phyloP scores from a whole-genome alignment of 2,797 vertebrate genomes.

The Tolypeutes matacus region DNA sequence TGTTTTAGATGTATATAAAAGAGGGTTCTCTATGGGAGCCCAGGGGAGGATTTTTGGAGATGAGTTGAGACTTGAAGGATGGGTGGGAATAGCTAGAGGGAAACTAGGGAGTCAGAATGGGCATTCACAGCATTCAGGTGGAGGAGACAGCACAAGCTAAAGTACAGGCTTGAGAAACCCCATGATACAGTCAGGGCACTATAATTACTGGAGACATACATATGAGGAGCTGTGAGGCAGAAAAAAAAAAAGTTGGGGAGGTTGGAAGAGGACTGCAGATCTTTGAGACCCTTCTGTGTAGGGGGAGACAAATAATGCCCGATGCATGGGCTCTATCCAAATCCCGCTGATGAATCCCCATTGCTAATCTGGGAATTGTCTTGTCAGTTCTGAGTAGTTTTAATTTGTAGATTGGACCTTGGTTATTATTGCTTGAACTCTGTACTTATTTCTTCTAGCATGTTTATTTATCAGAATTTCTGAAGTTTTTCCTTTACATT shows the following conservation, averaged over 20 bases:
- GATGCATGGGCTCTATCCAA: not conserved
- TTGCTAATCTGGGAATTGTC: conserved; percentile 2
- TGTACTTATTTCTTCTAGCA: not conserved
- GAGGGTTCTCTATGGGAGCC: not conserved
- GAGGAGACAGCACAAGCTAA: not conserved
- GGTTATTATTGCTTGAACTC: not conserved
- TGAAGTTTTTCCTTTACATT: conserved; percentile 4
- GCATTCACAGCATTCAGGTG: not conserved
- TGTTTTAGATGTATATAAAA: not conserved
- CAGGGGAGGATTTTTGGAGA: not conserved
- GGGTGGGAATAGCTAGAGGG: not conserved
- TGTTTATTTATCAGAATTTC: conserved; percentile 27
- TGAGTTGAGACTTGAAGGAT: not conserved
- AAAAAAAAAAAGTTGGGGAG: not conserved
- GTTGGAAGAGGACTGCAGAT: not conserved
- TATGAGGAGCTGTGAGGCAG: not conserved
- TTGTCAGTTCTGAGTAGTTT: not conserved
- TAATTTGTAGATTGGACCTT: not conserved
- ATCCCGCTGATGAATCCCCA: not conserved
- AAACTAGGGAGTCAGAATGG: not conserved
- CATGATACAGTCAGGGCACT: not conserved
- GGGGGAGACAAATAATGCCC: not conserved
- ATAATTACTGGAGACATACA: not conserved
- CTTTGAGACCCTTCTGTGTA: not conserved
- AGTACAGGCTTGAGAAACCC: not conserved